A percentile compares a stretch with the other conserved stretches of the same genome.
Evolutionary conservation across 1,140 invertebrate species (phyloP).

Genomic region (Ceratosolen fusciceps): DNA sequence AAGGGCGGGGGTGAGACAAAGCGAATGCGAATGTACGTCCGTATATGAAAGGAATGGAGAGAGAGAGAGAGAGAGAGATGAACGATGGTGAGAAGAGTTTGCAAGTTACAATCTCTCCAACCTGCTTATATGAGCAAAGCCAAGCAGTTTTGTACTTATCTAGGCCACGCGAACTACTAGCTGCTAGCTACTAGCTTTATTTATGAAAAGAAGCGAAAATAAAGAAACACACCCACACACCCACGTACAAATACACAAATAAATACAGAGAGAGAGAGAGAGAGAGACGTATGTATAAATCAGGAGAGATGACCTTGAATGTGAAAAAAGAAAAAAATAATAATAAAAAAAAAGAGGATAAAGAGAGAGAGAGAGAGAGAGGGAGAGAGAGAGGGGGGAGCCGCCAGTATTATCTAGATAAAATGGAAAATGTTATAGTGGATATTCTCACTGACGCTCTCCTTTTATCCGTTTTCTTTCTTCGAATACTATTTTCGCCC

Average conservation of each 20-base stretch:
- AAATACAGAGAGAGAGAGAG: no score
- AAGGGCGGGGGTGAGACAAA: no score
- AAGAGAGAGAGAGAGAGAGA: no score
- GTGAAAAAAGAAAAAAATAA: no score
- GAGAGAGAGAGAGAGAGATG: background rate
- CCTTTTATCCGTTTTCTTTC: background rate
- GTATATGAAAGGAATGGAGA: background rate
- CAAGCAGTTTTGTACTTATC: constrained; percentile 39
- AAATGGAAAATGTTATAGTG: constrained; percentile 7
- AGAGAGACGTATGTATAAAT: background rate
- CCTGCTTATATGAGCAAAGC: constrained; percentile 22
- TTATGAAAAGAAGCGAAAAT: background rate
- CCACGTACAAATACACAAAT: no score
- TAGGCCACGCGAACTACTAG: constrained; percentile 32
- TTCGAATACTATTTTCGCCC: constrained; percentile 13
- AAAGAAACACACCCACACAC: constrained; percentile 1
- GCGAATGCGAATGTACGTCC: no score
- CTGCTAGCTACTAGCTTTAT: background rate
- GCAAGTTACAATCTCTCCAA: constrained; percentile 18
- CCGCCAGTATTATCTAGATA: background rate
- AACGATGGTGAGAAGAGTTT: constrained; percentile 5
- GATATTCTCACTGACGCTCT: constrained; percentile 14
- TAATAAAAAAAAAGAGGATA: no score
- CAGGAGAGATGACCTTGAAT: constrained; percentile 33
- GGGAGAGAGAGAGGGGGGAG: background rate